phyloP scores from a whole-genome alignment of 2,888 invertebrate species.

The Microctonus aethiopoides region DNA sequence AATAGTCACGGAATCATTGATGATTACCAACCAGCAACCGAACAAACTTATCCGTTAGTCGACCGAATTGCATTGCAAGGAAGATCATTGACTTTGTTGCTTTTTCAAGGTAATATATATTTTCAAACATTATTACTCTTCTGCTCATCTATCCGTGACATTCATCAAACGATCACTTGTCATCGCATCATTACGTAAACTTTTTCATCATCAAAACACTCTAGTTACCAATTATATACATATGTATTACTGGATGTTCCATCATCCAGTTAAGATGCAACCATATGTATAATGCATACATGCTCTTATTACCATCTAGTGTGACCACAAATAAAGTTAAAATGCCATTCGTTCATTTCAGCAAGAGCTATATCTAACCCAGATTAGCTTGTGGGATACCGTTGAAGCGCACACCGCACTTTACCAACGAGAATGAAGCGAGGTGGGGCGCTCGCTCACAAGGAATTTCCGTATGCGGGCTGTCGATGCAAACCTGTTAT shows the following conservation, averaged over 20 bases:
- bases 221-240: neutral
- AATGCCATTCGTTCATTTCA: constrained; percentile 45
- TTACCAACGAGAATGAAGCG: neutral
- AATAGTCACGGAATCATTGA: constrained; percentile 6
- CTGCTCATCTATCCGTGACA: neutral
- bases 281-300: neutral
- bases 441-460: constrained; percentile 23
- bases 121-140: neutral
- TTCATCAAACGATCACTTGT: neutral
- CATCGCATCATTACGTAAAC: constrained; percentile 4
- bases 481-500: constrained; percentile 24
- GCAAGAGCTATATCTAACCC: constrained; percentile 46
- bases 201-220: neutral
- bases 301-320: neutral
- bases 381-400: constrained; percentile 56
- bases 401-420: constrained; percentile 47
- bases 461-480: constrained; percentile 24
- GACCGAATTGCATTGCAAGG: constrained; percentile 35
- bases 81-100: constrained; percentile 9
- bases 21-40: constrained; percentile 28
- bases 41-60: constrained; percentile 39
- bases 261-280: neutral
- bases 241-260: too few relatives aligned
- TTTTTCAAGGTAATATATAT: neutral
- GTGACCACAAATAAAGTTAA: constrained; percentile 31